Evolutionary conservation across 2,113 vertebrate species (phyloP), one percentile per base, ranked within the genome.

Genomic region (Labeo catla): DNA sequence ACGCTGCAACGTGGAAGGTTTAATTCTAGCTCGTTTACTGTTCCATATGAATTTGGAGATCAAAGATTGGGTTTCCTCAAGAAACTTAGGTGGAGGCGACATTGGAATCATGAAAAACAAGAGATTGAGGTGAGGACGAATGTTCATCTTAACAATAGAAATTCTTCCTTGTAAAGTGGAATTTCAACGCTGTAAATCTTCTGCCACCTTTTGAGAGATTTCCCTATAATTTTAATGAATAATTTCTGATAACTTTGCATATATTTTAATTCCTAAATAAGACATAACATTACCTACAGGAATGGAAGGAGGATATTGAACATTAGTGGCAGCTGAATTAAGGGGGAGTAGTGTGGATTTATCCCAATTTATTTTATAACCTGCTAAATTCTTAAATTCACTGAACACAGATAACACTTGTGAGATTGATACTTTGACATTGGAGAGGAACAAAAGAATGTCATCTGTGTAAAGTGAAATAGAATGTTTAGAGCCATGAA

Each of bases 1-100:
- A 23, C 11, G 10, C 63, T 65, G 63, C 10, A 65, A 65, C 12
- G 23, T 28, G 11, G 23, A 28, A 28, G 63, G 28, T 3, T 66
- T 66, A 66, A 66, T 66, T 13, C 57, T 59, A 59, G 57, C 57
- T 59, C 0, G 0, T 21, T 59, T 59, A 57, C 2, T 59, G 57
- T 59, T 66, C 65, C 65, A 34, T 66, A 66, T 66, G n/a, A 66
- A 66, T 28, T 66, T 66, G 28, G 65, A 66, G 11, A 66, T 66
- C 23, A 66, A 13, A 66, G 65, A 66, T 7, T 66, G 23, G 65
- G 10, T 28, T 34, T 66, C 23, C 28, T 66, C 65, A 34, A 66
- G 65, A 34, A 66, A 66, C 23, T 34, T 66, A 66, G 63, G 11
- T 59, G 57, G 19, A 34, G 63, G 63, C 13, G 63, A 13, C 12